Conservation (phyloP, 2,797 vertebrate genomes). For the Microctenopoma steveboyesi region DNA sequence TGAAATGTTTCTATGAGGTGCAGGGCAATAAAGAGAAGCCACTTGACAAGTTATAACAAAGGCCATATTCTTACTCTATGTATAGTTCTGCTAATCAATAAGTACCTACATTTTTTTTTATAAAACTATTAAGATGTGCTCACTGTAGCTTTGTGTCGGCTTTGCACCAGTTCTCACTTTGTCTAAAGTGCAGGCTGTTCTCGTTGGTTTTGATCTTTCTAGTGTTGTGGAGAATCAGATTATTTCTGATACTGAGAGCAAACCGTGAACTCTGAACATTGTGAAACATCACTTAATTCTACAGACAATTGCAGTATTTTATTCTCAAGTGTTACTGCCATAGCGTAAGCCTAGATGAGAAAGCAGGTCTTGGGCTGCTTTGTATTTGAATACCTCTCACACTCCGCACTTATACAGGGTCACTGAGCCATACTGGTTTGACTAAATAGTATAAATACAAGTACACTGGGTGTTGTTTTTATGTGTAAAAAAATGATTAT, state of each 20-base stretch:
- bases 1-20: slow-evolving; percentile 20
- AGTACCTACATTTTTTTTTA: not conserved
- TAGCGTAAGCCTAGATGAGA: slow-evolving; percentile 20
- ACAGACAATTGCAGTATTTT: slow-evolving; percentile 23
- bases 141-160: slow-evolving; percentile 15
- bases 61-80: slow-evolving; percentile 18
- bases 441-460: slow-evolving; percentile 20
- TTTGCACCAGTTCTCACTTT: slow-evolving; percentile 11
- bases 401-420: slow-evolving; percentile 59
- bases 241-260: not conserved
- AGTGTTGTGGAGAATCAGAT: not conserved
- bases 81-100: slow-evolving; percentile 4
- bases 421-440: slow-evolving; percentile 59
- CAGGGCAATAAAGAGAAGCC: slow-evolving; percentile 54
- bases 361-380: slow-evolving; percentile 40
- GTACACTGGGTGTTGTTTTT: slow-evolving; percentile 32
- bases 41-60: slow-evolving; percentile 25
- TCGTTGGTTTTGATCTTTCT: slow-evolving; percentile 5
- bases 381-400: slow-evolving; percentile 66
- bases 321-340: slow-evolving; percentile 31
- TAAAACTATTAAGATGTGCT: slow-evolving; percentile 15
- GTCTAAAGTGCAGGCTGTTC: not conserved
- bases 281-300: slow-evolving; percentile 11
- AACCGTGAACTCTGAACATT: not conserved
- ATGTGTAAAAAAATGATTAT: slow-evolving; percentile 16